Evolutionary conservation across 2,888 invertebrate genomes (phyloP).

Genomic region (Drosophila flavopinicola): DNA sequence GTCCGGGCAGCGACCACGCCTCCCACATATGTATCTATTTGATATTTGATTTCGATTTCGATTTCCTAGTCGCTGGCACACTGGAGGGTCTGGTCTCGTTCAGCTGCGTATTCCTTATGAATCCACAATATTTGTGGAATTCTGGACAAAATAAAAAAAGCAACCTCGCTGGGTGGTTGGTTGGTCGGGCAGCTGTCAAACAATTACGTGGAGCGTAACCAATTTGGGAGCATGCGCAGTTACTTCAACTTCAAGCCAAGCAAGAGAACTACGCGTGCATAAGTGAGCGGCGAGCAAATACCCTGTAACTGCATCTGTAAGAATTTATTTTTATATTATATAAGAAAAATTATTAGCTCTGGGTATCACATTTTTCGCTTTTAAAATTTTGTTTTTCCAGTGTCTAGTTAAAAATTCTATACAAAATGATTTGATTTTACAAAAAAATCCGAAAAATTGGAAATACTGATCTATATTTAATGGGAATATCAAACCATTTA

Average conservation of each 20-base stretch:
- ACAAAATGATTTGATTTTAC: no score
- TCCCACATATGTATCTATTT: slow-evolving; percentile 4
- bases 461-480: no score
- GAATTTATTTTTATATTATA: no score
- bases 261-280: no score
- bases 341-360: no score
- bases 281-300: neutral
- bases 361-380: no score
- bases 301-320: neutral
- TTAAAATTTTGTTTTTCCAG: no score
- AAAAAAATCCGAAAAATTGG: no score
- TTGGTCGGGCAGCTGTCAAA: slow-evolving; percentile 46
- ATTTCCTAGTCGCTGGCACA: slow-evolving; percentile 17
- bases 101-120: neutral
- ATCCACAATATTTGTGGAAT: neutral
- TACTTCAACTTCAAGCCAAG: neutral
- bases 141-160: slow-evolving; percentile 10
- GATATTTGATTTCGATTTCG: neutral
- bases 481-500: no score
- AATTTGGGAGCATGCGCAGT: slow-evolving; percentile 64
- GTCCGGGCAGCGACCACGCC: slow-evolving; percentile 37
- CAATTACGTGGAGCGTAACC: slow-evolving; percentile 64
- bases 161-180: slow-evolving; percentile 10
- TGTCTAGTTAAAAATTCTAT: no score
- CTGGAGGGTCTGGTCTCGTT: slow-evolving; percentile 22